Evolutionary conservation across 1,140 invertebrate genomes (phyloP), one percentile per base, ranked within the genome.

Genomic region (Meteorus sp.): DNA sequence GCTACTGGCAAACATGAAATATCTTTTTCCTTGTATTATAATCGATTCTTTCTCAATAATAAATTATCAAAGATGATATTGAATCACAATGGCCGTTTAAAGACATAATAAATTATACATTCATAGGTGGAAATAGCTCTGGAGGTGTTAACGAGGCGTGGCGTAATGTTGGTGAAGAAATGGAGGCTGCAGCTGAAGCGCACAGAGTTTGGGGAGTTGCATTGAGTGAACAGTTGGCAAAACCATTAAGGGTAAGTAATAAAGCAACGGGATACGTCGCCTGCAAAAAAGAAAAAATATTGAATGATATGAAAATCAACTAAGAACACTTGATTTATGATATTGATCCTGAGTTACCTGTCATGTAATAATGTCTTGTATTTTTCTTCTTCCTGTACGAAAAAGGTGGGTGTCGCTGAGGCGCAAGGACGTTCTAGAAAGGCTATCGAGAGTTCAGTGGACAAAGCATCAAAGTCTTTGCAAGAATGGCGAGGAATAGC

Each of bases 131-230:
- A 47, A 88, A 92, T 70, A 86, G 88, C 45, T 83, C 89, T 22
- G 93, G 93, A 9, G 91, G 89, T 47, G 85, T 95, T 43, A 88
- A 89, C 56, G 89, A 94, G 62, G 91, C 93, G 57, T 96, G 94
- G 94, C 90, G 91, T 77, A 85, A 89, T 61, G 90, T 94, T 43
- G 92, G 90, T 27, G 82, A 87, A n/a, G 91, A 95, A 76, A 92
- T 96, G 86, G 94, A 96, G 76, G 85, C 88, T 61, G 88, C 93
- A 68, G 90, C 92, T 19, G 93, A 95, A 72, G 85, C 91, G 33
- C 94, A 95, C 79, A 88, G 89, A 82, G 85, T 87, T 71, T 85
- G 93, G 75, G 88, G 90, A 52, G 83, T 84, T 54, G 85, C 90
- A 13, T 78, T 97, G 4, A 79, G 86, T 50, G 94, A 97, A 65